Evolutionary conservation across 1,140 invertebrate genomes (phyloP).

Genomic region (Drosophila lacertosa): DNA sequence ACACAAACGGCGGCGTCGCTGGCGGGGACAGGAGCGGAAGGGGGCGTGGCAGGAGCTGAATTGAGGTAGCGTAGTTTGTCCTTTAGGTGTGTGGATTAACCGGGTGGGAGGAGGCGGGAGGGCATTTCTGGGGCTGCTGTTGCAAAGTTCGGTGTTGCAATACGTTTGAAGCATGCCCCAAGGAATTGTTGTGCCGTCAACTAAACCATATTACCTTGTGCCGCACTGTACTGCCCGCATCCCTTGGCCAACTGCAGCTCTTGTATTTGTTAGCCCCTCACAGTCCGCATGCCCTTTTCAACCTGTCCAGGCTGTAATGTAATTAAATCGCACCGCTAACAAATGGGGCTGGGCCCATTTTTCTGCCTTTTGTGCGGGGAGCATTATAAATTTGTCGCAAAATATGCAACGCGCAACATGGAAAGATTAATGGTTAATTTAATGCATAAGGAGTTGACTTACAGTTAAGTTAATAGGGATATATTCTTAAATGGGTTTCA

Average conservation of each 20-base stretch:
- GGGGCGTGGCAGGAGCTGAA: neutral
- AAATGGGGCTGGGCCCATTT: slow-evolving; percentile 31
- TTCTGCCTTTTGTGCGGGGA: neutral
- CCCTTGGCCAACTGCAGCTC: neutral
- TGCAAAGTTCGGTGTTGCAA: slow-evolving; percentile 48
- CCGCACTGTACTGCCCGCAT: slow-evolving; percentile 6
- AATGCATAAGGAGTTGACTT: too few relatives aligned
- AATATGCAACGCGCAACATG: too few relatives aligned
- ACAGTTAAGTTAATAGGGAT: too few relatives aligned
- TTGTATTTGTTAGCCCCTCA: neutral
- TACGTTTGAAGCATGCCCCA: slow-evolving; percentile 73
- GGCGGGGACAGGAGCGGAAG: neutral
- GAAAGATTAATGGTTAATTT: too few relatives aligned
- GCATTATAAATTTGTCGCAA: too few relatives aligned
- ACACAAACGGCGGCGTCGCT: slow-evolving; percentile 8
- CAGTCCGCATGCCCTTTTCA: neutral
- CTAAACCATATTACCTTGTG: slow-evolving; percentile 49
- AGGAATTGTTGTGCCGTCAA: slow-evolving; percentile 57
- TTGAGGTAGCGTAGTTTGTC: slow-evolving; percentile 14
- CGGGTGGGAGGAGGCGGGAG: neutral
- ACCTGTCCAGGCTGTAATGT: slow-evolving; percentile 46
- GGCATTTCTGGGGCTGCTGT: neutral
- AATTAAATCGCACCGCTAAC: slow-evolving; percentile 75
- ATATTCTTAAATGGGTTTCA: too few relatives aligned
- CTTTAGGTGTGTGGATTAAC: slow-evolving; percentile 3